Conservation (phyloP, 2,113 vertebrate species). For the Leucosticte australis region DNA sequence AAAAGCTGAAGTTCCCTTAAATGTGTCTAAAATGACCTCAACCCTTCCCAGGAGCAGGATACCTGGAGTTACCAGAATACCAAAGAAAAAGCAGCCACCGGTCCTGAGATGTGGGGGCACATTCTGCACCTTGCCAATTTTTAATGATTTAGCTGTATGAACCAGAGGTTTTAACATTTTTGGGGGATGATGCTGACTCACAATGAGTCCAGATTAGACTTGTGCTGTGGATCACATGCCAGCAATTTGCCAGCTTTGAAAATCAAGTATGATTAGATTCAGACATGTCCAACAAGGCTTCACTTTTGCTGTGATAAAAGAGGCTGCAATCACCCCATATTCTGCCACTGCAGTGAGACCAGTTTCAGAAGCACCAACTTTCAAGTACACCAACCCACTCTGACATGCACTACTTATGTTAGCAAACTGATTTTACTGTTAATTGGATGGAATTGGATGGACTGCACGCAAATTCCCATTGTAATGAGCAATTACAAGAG, state of each 20-base stretch:
- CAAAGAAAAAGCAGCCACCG: background rate
- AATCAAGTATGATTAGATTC: background rate
- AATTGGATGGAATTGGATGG: background rate
- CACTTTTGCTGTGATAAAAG: background rate
- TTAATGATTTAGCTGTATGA: background rate
- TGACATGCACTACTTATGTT: background rate
- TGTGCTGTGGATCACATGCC: fast-evolving
- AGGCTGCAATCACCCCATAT: background rate
- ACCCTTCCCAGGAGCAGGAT: background rate
- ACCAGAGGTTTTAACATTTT: background rate
- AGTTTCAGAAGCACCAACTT: background rate
- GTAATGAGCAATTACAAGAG: background rate
- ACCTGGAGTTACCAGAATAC: background rate
- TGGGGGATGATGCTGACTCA: background rate
- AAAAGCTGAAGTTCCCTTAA: background rate
- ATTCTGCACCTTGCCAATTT: background rate
- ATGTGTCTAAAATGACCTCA: background rate
- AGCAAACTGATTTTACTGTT: background rate
- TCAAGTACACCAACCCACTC: background rate
- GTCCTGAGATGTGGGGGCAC: background rate
- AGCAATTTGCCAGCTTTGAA: background rate
- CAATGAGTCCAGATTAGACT: background rate
- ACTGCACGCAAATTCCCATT: background rate
- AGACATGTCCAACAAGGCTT: fast-evolving
- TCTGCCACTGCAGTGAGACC: background rate